Conservation (phyloP, 2,113 vertebrate species). For the Hipposideros armiger region DNA sequence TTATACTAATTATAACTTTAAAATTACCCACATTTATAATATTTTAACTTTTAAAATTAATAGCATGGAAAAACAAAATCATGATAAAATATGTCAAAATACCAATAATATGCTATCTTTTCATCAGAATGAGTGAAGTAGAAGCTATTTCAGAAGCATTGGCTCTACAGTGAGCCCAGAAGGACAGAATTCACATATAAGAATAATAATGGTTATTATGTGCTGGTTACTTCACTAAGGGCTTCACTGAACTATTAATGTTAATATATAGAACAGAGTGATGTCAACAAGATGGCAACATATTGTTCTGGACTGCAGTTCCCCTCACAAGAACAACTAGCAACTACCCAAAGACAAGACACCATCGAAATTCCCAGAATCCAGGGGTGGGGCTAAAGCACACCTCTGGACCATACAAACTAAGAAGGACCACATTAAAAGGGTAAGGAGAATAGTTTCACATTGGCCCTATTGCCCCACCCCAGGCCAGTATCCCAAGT, state of each 20-base stretch:
- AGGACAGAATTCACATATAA: not conserved
- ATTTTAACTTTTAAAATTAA: not conserved
- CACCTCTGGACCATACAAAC: not conserved
- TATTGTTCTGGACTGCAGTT: not conserved
- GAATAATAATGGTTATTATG: not conserved
- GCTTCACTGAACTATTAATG: not conserved
- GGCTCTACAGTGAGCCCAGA: not conserved
- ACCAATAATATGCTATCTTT: not conserved
- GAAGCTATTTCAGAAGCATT: not conserved
- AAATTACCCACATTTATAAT: not conserved
- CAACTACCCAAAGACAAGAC: not conserved
- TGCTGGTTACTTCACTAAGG: not conserved
- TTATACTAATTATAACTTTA: not conserved
- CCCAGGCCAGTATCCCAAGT: not conserved
- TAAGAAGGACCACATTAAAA: not conserved
- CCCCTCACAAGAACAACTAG: not conserved
- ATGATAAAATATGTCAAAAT: not conserved
- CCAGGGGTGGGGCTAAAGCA: not conserved
- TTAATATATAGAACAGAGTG: not conserved
- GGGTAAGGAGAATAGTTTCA: not conserved
- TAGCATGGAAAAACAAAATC: not conserved
- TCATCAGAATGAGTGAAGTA: not conserved
- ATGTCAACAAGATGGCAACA: not conserved
- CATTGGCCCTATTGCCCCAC: not conserved
- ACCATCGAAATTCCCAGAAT: not conserved